Percentiles rank a stretch among this genome's conserved stretches.
Conservation (phyloP, 2,888 invertebrate genomes). For the Anthophora plumipes region DNA sequence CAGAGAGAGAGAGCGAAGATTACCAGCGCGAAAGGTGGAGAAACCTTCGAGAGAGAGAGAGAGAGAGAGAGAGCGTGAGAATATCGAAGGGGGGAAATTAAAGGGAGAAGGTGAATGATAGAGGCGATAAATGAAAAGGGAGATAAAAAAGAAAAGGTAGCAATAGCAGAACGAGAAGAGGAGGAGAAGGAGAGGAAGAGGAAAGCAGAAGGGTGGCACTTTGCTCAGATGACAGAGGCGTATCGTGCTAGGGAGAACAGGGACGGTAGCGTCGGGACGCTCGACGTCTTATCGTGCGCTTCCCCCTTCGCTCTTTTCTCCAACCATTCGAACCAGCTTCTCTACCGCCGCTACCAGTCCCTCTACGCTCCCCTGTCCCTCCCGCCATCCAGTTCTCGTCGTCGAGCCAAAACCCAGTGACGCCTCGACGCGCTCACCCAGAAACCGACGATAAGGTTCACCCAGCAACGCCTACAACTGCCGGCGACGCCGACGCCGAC, state of each 20-base stretch:
- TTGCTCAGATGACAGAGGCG: conserved; percentile 71
- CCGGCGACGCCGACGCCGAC: conserved; percentile 46
- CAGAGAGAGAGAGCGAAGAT: conserved; percentile 17
- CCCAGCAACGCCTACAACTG: conserved; percentile 77
- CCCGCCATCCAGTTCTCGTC: conserved; percentile 57
- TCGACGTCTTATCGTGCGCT: conserved; percentile 79
- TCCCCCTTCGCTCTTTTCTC: conserved; percentile 63
- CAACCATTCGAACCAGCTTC: conserved; percentile 64
- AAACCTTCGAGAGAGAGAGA: too few species aligned
- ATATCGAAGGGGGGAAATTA: neutral
- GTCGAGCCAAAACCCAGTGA: conserved; percentile 81
- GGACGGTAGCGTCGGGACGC: conserved; percentile 74
- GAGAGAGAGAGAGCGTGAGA: neutral
- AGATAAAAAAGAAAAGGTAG: conserved; percentile 32
- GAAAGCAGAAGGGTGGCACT: conserved; percentile 55
- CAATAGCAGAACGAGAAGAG: conserved; percentile 34
- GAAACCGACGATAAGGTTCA: conserved; percentile 84
- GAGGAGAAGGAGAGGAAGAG: conserved; percentile 40
- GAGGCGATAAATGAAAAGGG: neutral
- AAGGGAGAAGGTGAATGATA: neutral
- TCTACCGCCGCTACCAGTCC: conserved; percentile 11
- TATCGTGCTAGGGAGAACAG: conserved; percentile 69
- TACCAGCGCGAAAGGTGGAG: neutral
- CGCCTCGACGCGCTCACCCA: conserved; percentile 83
- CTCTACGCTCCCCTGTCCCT: conserved; percentile 48